Evolutionary conservation across 2,113 vertebrate genomes (phyloP).

Genomic region (Clarias batrachus): DNA sequence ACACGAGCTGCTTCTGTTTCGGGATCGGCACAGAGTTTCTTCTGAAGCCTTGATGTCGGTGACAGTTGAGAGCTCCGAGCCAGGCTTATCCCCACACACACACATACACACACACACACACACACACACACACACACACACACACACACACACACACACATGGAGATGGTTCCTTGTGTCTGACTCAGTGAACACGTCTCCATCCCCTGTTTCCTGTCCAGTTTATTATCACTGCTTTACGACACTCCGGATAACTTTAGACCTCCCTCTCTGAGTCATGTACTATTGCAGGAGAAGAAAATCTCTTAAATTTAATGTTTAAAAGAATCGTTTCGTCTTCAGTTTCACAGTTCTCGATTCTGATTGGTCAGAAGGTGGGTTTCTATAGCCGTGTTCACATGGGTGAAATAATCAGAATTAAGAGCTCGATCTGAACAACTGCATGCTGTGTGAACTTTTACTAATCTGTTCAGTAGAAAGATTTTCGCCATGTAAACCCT

Average conservation of each 20-base stretch:
- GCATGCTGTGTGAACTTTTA: too few species aligned
- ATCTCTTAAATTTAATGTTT: neutral
- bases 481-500: too few species aligned
- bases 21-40: too few species aligned
- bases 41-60: neutral
- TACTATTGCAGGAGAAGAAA: neutral
- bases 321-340: neutral
- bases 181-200: slow-evolving; percentile 1
- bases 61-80: neutral
- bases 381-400: neutral
- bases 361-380: neutral
- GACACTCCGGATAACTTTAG: slow-evolving; percentile 26
- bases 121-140: slow-evolving; percentile 16
- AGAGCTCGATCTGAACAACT: too few species aligned
- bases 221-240: slow-evolving; percentile 19
- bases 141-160: neutral
- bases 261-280: neutral
- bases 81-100: neutral
- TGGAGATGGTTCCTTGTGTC: neutral
- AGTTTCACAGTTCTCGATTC: neutral
- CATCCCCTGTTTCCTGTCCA: neutral
- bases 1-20: too few species aligned
- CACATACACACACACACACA: too few species aligned
- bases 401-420: too few species aligned
- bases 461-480: too few species aligned